Conservation (phyloP, 1,140 invertebrate species). For the Tachypleus tridentatus region DNA sequence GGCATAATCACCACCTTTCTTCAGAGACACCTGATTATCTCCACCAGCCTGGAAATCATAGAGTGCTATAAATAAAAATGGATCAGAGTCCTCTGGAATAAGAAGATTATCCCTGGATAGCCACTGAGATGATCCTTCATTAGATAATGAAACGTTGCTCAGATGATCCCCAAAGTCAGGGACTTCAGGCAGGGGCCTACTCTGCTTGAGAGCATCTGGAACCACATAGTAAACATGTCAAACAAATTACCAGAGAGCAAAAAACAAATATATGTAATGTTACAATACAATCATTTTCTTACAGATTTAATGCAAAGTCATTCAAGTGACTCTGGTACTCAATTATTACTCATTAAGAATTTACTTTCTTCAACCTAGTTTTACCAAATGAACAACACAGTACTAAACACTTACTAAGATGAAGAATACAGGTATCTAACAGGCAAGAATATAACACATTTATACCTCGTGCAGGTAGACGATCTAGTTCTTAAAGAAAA, state of each 20-base stretch:
- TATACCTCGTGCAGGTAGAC: too few relatives aligned
- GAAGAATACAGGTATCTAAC: too few relatives aligned
- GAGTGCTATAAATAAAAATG: constrained; percentile 86
- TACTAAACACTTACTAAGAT: too few relatives aligned
- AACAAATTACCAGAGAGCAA: neutral
- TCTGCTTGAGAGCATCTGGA: constrained; percentile 79
- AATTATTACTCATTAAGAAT: neutral
- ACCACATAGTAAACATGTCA: constrained; percentile 12
- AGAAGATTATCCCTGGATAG: constrained; percentile 92
- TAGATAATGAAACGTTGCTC: constrained; percentile 7
- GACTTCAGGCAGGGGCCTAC: constrained; percentile 75
- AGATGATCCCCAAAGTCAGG: constrained; percentile 55
- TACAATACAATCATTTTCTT: neutral
- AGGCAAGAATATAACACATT: too few relatives aligned
- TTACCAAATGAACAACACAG: neutral
- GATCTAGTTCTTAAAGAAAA: too few relatives aligned
- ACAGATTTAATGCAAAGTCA: neutral
- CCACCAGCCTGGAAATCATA: constrained; percentile 94
- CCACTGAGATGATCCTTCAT: constrained; percentile 48
- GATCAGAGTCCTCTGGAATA: constrained; percentile 67
- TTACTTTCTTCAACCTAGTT: constrained; percentile 2
- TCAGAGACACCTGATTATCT: constrained; percentile 92
- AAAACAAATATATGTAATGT: neutral
- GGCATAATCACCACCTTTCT: constrained; percentile 58
- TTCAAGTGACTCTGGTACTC: constrained; percentile 3